Conservation (phyloP, 2,888 invertebrate genomes). For the Byasa hedistus region DNA sequence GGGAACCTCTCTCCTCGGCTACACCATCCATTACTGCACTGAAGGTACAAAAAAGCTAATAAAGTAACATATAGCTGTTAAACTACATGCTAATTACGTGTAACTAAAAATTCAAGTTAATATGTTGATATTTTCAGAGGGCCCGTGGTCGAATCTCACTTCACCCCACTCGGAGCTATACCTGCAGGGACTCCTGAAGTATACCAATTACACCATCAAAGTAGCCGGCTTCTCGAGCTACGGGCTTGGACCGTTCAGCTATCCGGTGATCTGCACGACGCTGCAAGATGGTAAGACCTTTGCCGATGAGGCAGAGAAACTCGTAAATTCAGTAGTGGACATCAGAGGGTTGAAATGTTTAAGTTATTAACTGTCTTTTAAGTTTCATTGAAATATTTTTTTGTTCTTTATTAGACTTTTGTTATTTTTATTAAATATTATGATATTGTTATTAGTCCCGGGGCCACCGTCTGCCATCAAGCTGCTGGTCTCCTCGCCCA, state of each 20-base stretch:
- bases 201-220: constrained; percentile 92
- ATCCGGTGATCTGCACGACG: constrained; percentile 87
- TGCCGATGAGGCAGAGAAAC: too few species aligned
- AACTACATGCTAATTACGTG: too few species aligned
- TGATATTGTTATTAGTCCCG: constrained; percentile 81
- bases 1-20: constrained; percentile 87
- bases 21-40: constrained; percentile 88
- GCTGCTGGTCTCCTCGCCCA: constrained; percentile 88
- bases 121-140: constrained; percentile 52
- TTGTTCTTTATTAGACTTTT: not conserved
- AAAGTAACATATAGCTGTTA: too few species aligned
- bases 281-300: constrained; percentile 86
- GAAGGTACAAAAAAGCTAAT: constrained; percentile 51
- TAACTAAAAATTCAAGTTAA: too few species aligned
- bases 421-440: not conserved
- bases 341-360: too few species aligned
- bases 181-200: constrained; percentile 88
- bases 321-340: too few species aligned
- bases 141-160: constrained; percentile 65
- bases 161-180: constrained; percentile 88
- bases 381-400: not conserved
- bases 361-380: not conserved
- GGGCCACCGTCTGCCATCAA: constrained; percentile 91
- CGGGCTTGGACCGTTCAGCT: constrained; percentile 89
- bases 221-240: constrained; percentile 91